These are phyloP conservation scores for Pholis gunnellus DNA, from an alignment of 2,113 vertebrate genomes.

Conservation along the genomic window DNA sequence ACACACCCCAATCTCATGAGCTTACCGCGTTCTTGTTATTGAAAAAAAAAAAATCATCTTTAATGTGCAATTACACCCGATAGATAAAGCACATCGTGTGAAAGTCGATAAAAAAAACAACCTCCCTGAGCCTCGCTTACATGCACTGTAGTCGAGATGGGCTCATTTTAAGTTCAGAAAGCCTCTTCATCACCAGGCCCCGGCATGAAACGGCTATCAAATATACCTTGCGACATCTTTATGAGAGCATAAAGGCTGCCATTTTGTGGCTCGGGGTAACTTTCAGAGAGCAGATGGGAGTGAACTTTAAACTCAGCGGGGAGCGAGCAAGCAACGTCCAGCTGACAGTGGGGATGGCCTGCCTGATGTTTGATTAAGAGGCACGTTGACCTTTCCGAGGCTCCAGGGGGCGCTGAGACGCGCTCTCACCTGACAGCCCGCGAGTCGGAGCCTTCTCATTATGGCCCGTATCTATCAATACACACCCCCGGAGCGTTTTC, in stretches of 20 bases:
- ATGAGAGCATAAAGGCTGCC: slow-evolving; percentile 35
- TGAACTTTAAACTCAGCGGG: slow-evolving; percentile 82
- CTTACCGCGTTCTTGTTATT: slow-evolving; percentile 14
- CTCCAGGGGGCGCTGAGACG: slow-evolving; percentile 76
- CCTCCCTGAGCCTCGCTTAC: slow-evolving; percentile 4
- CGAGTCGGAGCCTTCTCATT: slow-evolving; percentile 68
- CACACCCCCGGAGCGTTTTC: slow-evolving; percentile 2
- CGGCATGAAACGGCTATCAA: slow-evolving; percentile 38
- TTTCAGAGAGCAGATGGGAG: slow-evolving; percentile 69
- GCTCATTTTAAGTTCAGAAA: slow-evolving; percentile 36
- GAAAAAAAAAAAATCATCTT: slow-evolving; percentile 13
- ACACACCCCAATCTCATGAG: not conserved
- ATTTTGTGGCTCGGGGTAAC: slow-evolving; percentile 46
- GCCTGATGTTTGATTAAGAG: slow-evolving; percentile 85
- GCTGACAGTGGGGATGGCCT: slow-evolving; percentile 67
- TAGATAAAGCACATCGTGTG: slow-evolving; percentile 26
- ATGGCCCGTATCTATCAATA: slow-evolving; percentile 71
- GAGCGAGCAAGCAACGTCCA: slow-evolving; percentile 64
- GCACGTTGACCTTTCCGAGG: slow-evolving; percentile 81
- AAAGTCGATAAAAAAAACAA: slow-evolving; percentile 37
- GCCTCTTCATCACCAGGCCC: slow-evolving; percentile 38
- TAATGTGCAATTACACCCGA: not conserved
- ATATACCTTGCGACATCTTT: slow-evolving; percentile 54
- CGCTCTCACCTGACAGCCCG: slow-evolving; percentile 70
- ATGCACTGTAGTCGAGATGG: slow-evolving; percentile 3